Conservation (phyloP, 2,888 invertebrate species). For the Ectemnius lituratus region DNA sequence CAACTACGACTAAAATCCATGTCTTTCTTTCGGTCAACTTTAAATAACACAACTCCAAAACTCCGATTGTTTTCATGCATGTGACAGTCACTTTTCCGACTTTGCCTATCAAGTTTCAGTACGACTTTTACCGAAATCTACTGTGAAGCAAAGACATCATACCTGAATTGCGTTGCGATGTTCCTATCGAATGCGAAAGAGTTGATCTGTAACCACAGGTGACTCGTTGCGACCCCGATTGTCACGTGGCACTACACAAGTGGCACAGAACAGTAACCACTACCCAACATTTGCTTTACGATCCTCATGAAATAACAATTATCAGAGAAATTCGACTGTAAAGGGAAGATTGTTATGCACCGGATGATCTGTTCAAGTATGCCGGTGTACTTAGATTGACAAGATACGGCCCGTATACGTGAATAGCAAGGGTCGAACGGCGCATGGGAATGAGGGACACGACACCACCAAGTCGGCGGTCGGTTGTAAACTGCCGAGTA, state of each 20-base stretch:
- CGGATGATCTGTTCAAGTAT: neutral
- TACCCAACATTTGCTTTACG: slow-evolving; percentile 20
- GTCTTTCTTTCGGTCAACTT: too few species aligned
- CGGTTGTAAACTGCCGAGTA: slow-evolving; percentile 77
- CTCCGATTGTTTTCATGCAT: too few species aligned
- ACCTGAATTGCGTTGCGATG: too few species aligned
- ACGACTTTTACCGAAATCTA: too few species aligned
- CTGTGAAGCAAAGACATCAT: too few species aligned
- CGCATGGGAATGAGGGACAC: slow-evolving; percentile 30
- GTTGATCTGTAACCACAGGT: slow-evolving; percentile 9
- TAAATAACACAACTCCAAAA: too few species aligned
- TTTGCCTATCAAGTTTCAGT: too few species aligned
- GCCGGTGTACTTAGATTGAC: neutral
- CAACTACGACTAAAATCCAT: too few species aligned
- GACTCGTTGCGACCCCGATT: slow-evolving; percentile 16
- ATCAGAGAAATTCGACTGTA: neutral
- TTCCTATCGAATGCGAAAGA: too few species aligned
- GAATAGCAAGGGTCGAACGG: slow-evolving; percentile 3
- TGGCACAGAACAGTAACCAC: slow-evolving; percentile 53
- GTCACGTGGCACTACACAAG: slow-evolving; percentile 62
- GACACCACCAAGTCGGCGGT: slow-evolving; percentile 69
- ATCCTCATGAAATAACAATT: slow-evolving; percentile 13
- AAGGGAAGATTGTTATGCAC: neutral
- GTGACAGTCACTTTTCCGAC: too few species aligned
- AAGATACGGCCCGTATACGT: neutral